Evolutionary conservation across 2,888 invertebrate genomes (phyloP).

Genomic region (Xanthorhoe designata): DNA sequence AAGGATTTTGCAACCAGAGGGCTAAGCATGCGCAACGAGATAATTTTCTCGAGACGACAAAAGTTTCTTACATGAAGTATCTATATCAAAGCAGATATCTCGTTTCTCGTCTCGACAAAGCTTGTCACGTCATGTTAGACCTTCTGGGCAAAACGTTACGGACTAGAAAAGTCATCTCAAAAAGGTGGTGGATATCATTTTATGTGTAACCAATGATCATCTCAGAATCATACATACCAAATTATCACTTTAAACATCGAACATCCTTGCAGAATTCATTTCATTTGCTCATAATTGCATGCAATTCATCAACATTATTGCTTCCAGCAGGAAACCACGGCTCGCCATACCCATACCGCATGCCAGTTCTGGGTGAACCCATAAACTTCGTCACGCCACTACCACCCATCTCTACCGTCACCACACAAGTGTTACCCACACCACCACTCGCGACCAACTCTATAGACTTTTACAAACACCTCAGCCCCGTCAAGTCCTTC

Average conservation of each 20-base stretch:
- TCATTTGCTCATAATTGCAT: slow-evolving; percentile 45
- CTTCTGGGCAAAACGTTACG: too few species aligned
- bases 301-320: slow-evolving; percentile 69
- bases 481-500: slow-evolving; percentile 59
- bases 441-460: slow-evolving; percentile 59
- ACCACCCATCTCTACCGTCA: slow-evolving; percentile 51
- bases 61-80: too few species aligned
- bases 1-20: slow-evolving; percentile 43
- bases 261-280: neutral
- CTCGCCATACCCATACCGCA: slow-evolving; percentile 52
- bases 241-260: too few species aligned
- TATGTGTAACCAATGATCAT: neutral
- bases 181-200: slow-evolving; percentile 16
- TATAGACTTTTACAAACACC: slow-evolving; percentile 59
- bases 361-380: slow-evolving; percentile 54
- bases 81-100: too few species aligned
- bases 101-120: too few species aligned
- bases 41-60: too few species aligned
- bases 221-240: neutral
- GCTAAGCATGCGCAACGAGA: neutral
- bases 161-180: neutral
- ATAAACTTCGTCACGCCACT: slow-evolving; percentile 69
- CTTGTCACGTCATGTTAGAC: too few species aligned
- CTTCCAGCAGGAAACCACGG: slow-evolving; percentile 73
- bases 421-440: slow-evolving; percentile 54